A percentile compares a stretch with the other conserved stretches of the same genome.
Evolutionary conservation across 1,140 invertebrate genomes (phyloP).

Genomic region (Monochamus saltuarius): DNA sequence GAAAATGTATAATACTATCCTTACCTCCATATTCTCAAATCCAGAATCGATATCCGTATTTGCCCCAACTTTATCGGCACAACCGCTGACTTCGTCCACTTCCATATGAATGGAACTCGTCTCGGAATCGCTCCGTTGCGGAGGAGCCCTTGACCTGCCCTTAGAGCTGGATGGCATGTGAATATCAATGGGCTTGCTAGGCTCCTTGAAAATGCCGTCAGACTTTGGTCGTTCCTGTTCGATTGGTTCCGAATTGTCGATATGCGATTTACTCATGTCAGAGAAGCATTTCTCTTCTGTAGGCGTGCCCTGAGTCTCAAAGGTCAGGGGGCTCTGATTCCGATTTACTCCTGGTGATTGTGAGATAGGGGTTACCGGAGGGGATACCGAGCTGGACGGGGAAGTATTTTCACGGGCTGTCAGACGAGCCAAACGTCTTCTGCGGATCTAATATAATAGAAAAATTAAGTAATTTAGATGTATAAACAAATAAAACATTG

Average conservation of each 20-base stretch:
- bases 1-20: too few species aligned
- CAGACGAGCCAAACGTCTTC: constrained; percentile 66
- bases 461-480: too few species aligned
- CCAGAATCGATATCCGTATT: constrained; percentile 70
- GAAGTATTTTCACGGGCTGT: constrained; percentile 55
- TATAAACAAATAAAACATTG: too few species aligned
- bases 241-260: constrained; percentile 1
- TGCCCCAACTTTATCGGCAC: constrained; percentile 54
- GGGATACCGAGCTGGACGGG: constrained; percentile 44
- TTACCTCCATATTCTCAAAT: constrained; percentile 75
- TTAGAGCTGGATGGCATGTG: constrained; percentile 42
- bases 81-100: constrained; percentile 57
- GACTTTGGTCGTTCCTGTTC: constrained; percentile 15
- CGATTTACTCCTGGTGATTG: constrained; percentile 41
- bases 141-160: constrained; percentile 32
- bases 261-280: constrained; percentile 1
- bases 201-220: constrained; percentile 43
- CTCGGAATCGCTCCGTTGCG: constrained; percentile 45
- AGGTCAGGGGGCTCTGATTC: constrained; percentile 46
- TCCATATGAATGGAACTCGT: constrained; percentile 58
- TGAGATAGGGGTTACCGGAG: constrained; percentile 46
- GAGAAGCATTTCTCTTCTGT: constrained; percentile 31
- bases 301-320: constrained; percentile 22
- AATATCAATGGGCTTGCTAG: constrained; percentile 46
- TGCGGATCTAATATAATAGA: constrained; percentile 61